Percentiles rank a stretch among this genome's conserved stretches.
Evolutionary conservation across 2,888 invertebrate genomes (phyloP).

Genomic region (Harmothoe impar): DNA sequence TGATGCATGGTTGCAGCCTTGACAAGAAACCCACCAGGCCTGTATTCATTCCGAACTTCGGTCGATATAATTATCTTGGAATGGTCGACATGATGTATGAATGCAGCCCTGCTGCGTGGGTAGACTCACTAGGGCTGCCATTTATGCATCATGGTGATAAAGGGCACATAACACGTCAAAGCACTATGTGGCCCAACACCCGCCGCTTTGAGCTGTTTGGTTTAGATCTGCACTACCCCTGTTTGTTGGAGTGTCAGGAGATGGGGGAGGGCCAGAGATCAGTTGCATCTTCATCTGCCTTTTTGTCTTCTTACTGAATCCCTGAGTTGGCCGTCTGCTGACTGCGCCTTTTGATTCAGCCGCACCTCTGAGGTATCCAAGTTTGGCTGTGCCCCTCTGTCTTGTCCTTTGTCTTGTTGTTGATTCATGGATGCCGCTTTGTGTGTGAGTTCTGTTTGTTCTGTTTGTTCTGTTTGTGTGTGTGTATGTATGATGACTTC

Average conservation of each 20-base stretch:
- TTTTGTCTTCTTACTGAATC: neutral
- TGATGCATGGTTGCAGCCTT: no score
- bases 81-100: no score
- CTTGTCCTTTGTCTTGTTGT: constrained; percentile 2
- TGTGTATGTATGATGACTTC: neutral
- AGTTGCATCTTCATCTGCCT: neutral
- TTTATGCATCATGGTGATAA: no score
- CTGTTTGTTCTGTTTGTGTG: no score
- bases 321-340: neutral
- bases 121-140: no score
- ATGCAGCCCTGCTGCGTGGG: no score
- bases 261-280: neutral
- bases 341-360: neutral
- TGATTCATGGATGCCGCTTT: neutral
- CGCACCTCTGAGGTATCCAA: neutral
- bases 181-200: no score
- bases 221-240: neutral
- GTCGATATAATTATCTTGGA: no score
- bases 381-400: neutral
- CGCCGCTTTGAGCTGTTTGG: neutral
- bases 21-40: no score
- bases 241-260: neutral
- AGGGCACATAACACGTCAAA: no score
- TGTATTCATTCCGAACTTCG: no score
- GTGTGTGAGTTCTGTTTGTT: no score